Percentiles rank a stretch among this genome's conserved stretches.
These are phyloP conservation scores for Bimastos eiseni DNA, from an alignment of 2,888 invertebrate species.

Conservation along the genomic window DNA sequence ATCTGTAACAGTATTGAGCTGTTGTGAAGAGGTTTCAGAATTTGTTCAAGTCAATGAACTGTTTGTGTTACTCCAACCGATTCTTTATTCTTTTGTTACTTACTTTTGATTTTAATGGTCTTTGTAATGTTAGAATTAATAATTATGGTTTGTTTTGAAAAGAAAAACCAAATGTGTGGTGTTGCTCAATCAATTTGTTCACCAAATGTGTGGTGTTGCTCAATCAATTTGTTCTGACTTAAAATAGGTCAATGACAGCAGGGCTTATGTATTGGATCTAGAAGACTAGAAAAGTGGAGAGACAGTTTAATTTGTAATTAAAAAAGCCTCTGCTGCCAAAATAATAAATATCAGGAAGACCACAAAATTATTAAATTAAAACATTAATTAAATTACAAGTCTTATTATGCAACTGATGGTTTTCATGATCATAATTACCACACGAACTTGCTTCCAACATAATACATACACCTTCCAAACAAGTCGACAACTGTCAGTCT, in stretches of 20 bases:
- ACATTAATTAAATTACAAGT: not conserved
- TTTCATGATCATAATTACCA: not conserved
- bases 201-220: not conserved
- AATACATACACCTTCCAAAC: not conserved
- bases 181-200: not conserved
- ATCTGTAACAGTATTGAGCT: too few relatives aligned
- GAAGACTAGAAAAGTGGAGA: not conserved
- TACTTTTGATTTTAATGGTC: not conserved
- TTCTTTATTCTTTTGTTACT: too few relatives aligned
- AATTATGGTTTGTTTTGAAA: not conserved
- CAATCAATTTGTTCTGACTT: not conserved
- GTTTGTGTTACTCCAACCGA: not conserved
- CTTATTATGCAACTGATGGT: not conserved
- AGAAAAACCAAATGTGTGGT: not conserved
- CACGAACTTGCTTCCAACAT: not conserved
- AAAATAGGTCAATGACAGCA: not conserved
- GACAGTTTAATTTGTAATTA: not conserved
- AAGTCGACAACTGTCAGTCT: not conserved
- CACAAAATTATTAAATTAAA: not conserved
- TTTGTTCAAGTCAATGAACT: not conserved
- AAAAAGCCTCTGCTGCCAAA: slow-evolving; percentile 7
- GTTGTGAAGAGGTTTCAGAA: not conserved
- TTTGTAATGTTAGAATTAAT: not conserved
- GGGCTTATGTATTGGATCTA: not conserved
- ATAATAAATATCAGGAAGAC: not conserved